Evolutionary conservation across 2,888 invertebrate genomes (phyloP).

Genomic region (Caenorhabditis japonica): DNA sequence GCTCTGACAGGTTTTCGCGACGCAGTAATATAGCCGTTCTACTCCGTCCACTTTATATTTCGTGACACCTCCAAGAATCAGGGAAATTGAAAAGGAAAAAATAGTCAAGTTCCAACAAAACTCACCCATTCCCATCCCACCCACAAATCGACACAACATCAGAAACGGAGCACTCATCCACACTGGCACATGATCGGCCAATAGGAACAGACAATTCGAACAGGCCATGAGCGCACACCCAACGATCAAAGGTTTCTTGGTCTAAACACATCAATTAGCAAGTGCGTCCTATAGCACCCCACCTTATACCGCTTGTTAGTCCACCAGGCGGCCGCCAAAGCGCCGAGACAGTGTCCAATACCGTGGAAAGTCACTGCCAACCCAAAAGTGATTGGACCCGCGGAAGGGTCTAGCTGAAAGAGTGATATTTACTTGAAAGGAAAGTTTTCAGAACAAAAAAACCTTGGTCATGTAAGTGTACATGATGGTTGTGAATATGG

Average conservation of each 20-base stretch:
- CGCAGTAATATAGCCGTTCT: no score
- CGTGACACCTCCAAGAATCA: no score
- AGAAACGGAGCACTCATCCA: slow-evolving; percentile 13
- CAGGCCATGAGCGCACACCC: slow-evolving; percentile 20
- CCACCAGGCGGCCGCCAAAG: slow-evolving; percentile 37
- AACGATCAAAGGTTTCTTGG: slow-evolving; percentile 22
- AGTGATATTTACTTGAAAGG: not conserved
- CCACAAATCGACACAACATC: slow-evolving; percentile 37
- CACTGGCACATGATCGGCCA: slow-evolving; percentile 34
- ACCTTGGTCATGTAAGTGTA: slow-evolving; percentile 50
- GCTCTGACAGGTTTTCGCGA: no score
- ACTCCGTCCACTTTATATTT: no score
- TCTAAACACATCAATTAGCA: slow-evolving; percentile 5
- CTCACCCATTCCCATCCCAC: slow-evolving; percentile 47
- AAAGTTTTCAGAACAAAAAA: not conserved
- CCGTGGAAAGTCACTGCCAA: slow-evolving; percentile 38
- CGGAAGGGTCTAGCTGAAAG: slow-evolving; percentile 30
- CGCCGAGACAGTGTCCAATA: slow-evolving; percentile 40
- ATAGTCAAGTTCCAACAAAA: no score
- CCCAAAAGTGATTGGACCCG: slow-evolving; percentile 28
- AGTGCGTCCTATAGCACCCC: no score
- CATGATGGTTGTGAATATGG: slow-evolving; percentile 46
- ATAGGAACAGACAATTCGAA: slow-evolving; percentile 32
- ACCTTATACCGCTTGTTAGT: slow-evolving; percentile 35
- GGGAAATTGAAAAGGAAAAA: no score